Conservation (phyloP, 2,113 vertebrate species). For the Tragelaphus buxtoni region DNA sequence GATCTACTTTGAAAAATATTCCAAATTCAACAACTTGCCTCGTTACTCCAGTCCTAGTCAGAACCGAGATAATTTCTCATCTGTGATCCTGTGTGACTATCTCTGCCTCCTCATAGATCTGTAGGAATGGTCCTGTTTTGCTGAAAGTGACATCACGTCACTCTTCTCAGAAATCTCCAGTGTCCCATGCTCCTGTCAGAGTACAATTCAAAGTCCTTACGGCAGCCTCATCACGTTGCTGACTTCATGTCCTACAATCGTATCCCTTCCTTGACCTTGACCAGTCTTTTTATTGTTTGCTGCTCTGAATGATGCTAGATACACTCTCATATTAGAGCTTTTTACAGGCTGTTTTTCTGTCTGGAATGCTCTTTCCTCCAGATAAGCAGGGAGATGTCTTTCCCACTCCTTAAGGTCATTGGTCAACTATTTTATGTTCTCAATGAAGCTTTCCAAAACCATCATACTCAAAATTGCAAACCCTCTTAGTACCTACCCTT, state of each 20-base stretch:
- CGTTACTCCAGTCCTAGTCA: not conserved
- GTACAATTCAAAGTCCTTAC: not conserved
- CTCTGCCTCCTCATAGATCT: not conserved
- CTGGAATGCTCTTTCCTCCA: not conserved
- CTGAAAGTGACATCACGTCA: not conserved
- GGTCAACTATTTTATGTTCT: not conserved
- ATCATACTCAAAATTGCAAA: not conserved
- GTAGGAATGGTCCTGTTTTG: not conserved
- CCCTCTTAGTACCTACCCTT: not conserved
- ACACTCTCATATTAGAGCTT: rapidly evolving
- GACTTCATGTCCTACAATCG: not conserved
- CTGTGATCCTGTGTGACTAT: not conserved
- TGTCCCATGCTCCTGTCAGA: not conserved
- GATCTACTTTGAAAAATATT: not conserved
- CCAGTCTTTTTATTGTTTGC: not conserved
- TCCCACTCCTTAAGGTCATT: not conserved
- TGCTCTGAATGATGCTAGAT: not conserved
- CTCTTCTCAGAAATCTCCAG: not conserved
- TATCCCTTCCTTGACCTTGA: not conserved
- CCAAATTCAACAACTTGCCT: not conserved
- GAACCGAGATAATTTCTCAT: not conserved
- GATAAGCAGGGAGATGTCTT: not conserved
- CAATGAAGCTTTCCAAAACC: not conserved
- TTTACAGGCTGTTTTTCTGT: not conserved
- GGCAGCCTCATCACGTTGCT: not conserved